Base-by-base conservation (phyloP, 2,797 vertebrate species). In the Merluccius polli region DNA sequence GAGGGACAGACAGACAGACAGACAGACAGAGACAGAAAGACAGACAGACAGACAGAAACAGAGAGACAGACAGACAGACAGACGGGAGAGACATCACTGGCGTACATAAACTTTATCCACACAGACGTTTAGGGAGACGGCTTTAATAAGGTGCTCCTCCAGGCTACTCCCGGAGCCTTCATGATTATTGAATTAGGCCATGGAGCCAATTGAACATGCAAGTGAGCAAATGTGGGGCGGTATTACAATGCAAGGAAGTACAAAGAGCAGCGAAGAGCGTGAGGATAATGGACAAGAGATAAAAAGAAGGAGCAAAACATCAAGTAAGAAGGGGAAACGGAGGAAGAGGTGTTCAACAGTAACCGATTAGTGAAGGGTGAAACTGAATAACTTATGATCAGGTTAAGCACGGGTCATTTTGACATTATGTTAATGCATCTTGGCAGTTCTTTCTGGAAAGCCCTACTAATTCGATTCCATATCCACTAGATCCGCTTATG, bases 161-260 rank as follows among this genome's bases (percentile, higher is more conserved):
- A 73, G 89, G 89, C 88, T 73, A 86, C 84, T 87, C 87, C 79
- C 79, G 89, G 75, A 82, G 79, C 80, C 84, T 83, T 91, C 89
- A 90, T 89, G 86, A 89, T 92, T 91, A 90, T 91, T 92, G 85
- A 93, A 90, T 89, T 89, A 89, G 82, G 81, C 79, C 78, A 87
- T 65, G 1, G 79, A 89, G 84, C 86, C 89, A 85, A 90, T 91
- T 91, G 90, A 87, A 91, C 88, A 84, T 88, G 81, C 79, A 78
- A 83, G 79, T 4, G 63, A 12, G n/a, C 16, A 9, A 59, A 11
- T n/a, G 52, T 78, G 81, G 84, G 85, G 76, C 77, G 79, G 79
- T 48, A 69, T 18, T 70, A 52, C 9, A 31, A 12, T 1, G 41
- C 29, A 76, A 18, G 29, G 65, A 27, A 15, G 13, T 30, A 67